Conservation (phyloP, 2,113 vertebrate genomes). For the Damaliscus lunatus region DNA sequence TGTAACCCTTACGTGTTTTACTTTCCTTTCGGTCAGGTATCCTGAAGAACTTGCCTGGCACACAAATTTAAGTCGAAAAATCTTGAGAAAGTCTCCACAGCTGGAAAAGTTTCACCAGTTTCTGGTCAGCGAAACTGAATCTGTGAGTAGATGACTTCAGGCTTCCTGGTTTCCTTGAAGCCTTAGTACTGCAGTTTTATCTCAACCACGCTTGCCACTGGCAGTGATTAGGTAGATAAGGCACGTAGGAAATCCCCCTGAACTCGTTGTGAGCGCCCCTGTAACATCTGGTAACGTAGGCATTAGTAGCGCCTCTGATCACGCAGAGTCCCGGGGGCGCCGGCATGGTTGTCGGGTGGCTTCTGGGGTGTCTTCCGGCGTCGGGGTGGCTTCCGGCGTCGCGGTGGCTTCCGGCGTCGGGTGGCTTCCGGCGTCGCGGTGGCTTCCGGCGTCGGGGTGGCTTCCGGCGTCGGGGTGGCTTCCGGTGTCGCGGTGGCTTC, state of each 20-base stretch:
- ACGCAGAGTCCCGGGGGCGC: rapidly evolving
- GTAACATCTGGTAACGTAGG: rapidly evolving
- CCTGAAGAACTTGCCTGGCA: slow-evolving; percentile 98
- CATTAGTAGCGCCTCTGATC: rapidly evolving
- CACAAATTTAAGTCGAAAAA: slow-evolving; percentile 97
- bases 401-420: too few relatives aligned
- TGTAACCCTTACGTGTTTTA: background rate
- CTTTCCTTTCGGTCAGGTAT: slow-evolving; percentile 85
- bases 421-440: rapidly evolving
- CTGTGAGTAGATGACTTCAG: slow-evolving; percentile 83
- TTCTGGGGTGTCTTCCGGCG: rapidly evolving
- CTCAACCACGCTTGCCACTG: rapidly evolving
- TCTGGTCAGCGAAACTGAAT: slow-evolving; percentile 97
- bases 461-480: too few relatives aligned
- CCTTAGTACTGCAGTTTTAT: rapidly evolving
- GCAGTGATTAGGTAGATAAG: rapidly evolving
- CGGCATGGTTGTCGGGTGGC: rapidly evolving
- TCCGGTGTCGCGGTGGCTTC: background rate
- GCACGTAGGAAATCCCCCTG: rapidly evolving
- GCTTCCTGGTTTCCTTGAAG: background rate
- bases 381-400: rapidly evolving
- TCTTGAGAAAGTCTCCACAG: slow-evolving; percentile 93
- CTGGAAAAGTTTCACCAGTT: slow-evolving; percentile 98
- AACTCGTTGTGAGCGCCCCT: rapidly evolving
- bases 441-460: too few relatives aligned